Base-by-base conservation (phyloP, 2,113 vertebrate species). In the Aegotheles bennettii region DNA sequence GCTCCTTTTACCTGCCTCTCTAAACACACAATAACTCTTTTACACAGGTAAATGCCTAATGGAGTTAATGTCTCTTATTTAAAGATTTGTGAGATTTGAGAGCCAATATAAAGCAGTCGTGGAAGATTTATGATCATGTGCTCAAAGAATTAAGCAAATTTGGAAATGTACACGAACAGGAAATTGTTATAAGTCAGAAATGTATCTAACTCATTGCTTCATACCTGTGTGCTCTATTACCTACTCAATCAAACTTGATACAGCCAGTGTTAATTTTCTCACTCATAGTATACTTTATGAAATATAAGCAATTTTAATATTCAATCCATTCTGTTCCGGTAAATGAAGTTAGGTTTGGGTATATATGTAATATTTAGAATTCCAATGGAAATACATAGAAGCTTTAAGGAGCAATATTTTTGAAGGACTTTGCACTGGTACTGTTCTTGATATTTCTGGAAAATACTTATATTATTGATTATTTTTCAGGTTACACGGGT, bases 401-500 rank as follows among this genome's bases (percentile, higher is more conserved):
- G 6, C 45, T 77, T 68, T 64, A 51, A 78, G 47, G 16, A 67
- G 6, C 33, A 48, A 16, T 67, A 8, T 86, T 61, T 80, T 80
- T 70, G 50, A 82, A 87, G 15, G 25, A 36, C 23, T 79, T 43
- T 10, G 6, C 17, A 83, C 3, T 67, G 35, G 17, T 65, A 13
- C 40, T 53, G 24, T 59, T 74, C 20, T 84, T 28, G 29, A 2
- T 50, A 29, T 93, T 76, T 9, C 7, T 79, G 38, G 16, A 73
- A 60, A 83, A 57, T 65, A 28, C 51, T 92, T 76, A 69, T n/a
- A 42, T 75, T 93, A 33, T 56, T 57, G n/a, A 82, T 94, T 93
- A 50, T 63, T 91, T 95, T 97, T 57, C 97, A 99, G 99, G 99
- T 99, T 97, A 99, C 99, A 98, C 99, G 99, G 98, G 99, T 99